A percentile compares a stretch with the other conserved stretches of the same genome.
These are phyloP conservation scores for Euphydryas editha DNA, from an alignment of 2,888 invertebrate species.

Conservation along the genomic window DNA sequence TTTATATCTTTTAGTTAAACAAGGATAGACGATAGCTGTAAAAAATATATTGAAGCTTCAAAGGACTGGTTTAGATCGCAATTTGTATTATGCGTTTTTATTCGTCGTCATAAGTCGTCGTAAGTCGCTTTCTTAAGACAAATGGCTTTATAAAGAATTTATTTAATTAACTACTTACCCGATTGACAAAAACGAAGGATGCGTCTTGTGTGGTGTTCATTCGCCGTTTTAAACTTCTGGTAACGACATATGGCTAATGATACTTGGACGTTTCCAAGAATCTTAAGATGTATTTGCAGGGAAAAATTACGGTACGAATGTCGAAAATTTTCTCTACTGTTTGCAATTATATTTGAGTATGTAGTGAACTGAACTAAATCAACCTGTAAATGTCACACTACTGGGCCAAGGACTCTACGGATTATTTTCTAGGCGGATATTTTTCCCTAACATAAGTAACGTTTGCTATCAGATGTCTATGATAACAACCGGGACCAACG, in stretches of 20 bases:
- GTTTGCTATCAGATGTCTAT: too few relatives aligned
- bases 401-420: too few relatives aligned
- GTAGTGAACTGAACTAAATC: too few relatives aligned
- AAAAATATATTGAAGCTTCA: constrained; percentile 36
- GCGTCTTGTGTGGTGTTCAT: constrained; percentile 1
- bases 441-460: too few relatives aligned
- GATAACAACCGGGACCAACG: too few relatives aligned
- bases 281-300: background rate
- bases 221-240: background rate
- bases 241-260: background rate
- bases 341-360: too few relatives aligned
- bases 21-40: constrained; percentile 41
- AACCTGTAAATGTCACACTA: too few relatives aligned
- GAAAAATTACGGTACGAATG: background rate
- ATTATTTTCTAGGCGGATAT: too few relatives aligned
- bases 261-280: background rate
- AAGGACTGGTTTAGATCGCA: constrained; percentile 34
- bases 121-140: constrained; percentile 17
- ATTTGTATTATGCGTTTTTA: constrained; percentile 28
- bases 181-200: constrained; percentile 5
- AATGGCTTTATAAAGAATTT: constrained; percentile 25
- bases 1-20: constrained; percentile 14
- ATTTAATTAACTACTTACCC: constrained; percentile 13
- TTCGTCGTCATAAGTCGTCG: too few relatives aligned
- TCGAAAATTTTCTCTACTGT: background rate